Conservation (phyloP, 1,140 invertebrate species). For the Anagrus nilaparvatae region DNA sequence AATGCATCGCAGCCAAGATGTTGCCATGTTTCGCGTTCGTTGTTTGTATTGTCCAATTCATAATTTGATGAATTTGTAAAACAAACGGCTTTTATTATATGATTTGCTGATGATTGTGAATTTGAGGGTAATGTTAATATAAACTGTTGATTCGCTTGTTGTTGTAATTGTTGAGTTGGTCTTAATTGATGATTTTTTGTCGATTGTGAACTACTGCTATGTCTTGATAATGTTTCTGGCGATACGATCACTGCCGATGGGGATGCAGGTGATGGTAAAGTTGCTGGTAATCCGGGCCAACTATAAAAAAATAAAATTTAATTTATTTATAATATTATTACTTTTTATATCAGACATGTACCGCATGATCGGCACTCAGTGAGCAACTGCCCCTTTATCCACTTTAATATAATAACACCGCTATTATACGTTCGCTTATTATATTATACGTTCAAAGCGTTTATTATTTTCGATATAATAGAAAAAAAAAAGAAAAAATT, state of each 20-base stretch:
- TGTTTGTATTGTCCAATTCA: slow-evolving; percentile 1
- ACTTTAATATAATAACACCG: too few species aligned
- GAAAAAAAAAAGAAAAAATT: too few species aligned
- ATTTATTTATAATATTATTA: not conserved
- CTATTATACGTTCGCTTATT: too few species aligned
- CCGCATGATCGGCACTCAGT: too few species aligned
- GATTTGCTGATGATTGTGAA: not conserved
- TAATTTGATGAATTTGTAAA: too few species aligned
- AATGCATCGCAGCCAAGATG: slow-evolving; percentile 58
- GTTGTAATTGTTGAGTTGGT: too few species aligned
- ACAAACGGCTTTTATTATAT: not conserved
- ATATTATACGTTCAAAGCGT: too few species aligned
- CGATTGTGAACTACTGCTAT: slow-evolving; percentile 43
- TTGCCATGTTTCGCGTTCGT: too few species aligned
- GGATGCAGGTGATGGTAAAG: slow-evolving; percentile 57
- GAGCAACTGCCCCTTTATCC: too few species aligned
- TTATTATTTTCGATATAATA: too few species aligned
- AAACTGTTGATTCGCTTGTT: too few species aligned
- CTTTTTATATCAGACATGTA: not conserved
- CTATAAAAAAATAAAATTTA: slow-evolving; percentile 20
- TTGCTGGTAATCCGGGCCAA: slow-evolving; percentile 39
- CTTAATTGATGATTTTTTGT: slow-evolving; percentile 23
- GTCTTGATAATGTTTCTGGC: slow-evolving; percentile 56
- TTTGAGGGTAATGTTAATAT: slow-evolving; percentile 12
- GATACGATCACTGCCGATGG: slow-evolving; percentile 62